phyloP scores from a whole-genome alignment of 2,797 vertebrate genomes.

The Chanos chanos region DNA sequence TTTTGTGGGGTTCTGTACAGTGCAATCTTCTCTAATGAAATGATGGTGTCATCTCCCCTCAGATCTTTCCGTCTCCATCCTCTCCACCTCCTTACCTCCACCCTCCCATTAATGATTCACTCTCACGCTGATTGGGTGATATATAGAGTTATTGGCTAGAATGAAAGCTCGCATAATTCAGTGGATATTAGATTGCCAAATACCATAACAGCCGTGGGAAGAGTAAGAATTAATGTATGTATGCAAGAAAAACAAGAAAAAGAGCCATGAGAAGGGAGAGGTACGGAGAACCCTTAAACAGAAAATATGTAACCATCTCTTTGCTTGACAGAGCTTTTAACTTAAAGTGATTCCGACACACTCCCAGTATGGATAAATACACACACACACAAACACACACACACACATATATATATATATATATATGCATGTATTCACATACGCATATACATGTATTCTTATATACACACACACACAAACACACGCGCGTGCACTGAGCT shows the following conservation, averaged over 20 bases:
- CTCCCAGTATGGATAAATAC: not conserved
- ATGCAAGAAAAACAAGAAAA: slow-evolving; percentile 32
- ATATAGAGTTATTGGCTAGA: slow-evolving; percentile 55
- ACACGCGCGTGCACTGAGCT: not conserved
- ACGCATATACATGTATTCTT: not conserved
- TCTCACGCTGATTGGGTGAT: slow-evolving; percentile 58
- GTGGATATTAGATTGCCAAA: slow-evolving; percentile 42
- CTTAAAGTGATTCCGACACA: slow-evolving; percentile 4
- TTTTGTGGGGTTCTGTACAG: slow-evolving; percentile 18
- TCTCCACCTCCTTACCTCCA: slow-evolving; percentile 3
- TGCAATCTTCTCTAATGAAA: slow-evolving; percentile 55
- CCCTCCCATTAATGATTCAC: not conserved
- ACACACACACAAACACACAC: slow-evolving; percentile 38
- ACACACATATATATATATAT: slow-evolving; percentile 13
- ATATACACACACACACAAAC: slow-evolving; percentile 18
- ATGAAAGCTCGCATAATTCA: slow-evolving; percentile 60
- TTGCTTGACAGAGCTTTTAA: too few relatives aligned
- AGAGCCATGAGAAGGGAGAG: slow-evolving; percentile 49
- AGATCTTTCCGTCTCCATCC: slow-evolving; percentile 36
- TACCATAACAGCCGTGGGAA: slow-evolving; percentile 12
- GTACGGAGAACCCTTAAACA: too few relatives aligned
- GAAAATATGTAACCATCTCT: too few relatives aligned
- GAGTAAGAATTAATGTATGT: slow-evolving; percentile 22
- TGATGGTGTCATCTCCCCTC: slow-evolving; percentile 46
- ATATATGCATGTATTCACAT: not conserved